Evolutionary conservation across 2,888 invertebrate genomes (phyloP).

Genomic region (Cactoblastis cactorum): DNA sequence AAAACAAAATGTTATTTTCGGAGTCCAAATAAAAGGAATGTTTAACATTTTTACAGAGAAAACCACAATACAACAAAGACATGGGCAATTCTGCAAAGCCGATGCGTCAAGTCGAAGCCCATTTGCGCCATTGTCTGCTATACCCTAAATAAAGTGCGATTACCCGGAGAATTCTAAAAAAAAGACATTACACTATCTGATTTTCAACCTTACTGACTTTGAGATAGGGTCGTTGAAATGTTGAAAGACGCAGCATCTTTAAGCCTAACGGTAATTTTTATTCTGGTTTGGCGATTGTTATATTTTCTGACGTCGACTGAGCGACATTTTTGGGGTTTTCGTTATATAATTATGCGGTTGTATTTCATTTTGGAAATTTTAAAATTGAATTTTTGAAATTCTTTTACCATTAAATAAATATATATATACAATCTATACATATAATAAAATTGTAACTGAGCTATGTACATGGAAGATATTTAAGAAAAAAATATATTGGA

Average conservation of each 20-base stretch:
- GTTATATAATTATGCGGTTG: constrained; percentile 4
- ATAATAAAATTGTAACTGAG: no score
- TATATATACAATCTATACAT: no score
- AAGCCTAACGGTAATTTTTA: constrained; percentile 56
- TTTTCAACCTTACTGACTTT: constrained; percentile 16
- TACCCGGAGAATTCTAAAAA: constrained; percentile 7
- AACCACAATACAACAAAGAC: neutral
- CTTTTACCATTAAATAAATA: no score
- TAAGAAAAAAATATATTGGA: no score
- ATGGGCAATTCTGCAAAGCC: neutral
- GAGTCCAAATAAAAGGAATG: neutral
- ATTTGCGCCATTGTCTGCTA: constrained; percentile 46
- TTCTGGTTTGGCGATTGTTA: constrained; percentile 45
- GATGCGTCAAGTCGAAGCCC: constrained; percentile 26
- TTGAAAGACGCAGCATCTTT: constrained; percentile 50
- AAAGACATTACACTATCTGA: constrained; percentile 7
- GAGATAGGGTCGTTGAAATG: constrained; percentile 17
- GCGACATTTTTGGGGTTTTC: constrained; percentile 5
- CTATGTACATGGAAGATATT: no score
- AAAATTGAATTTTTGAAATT: no score
- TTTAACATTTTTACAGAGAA: neutral
- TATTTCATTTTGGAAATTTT: constrained; percentile 4
- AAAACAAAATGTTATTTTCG: neutral
- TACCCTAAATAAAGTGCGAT: constrained; percentile 35
- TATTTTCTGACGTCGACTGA: constrained; percentile 12